A percentile compares a stretch with the other conserved stretches of the same genome.
Evolutionary conservation across 2,113 vertebrate species (phyloP).

Genomic region (Silurus meridionalis): DNA sequence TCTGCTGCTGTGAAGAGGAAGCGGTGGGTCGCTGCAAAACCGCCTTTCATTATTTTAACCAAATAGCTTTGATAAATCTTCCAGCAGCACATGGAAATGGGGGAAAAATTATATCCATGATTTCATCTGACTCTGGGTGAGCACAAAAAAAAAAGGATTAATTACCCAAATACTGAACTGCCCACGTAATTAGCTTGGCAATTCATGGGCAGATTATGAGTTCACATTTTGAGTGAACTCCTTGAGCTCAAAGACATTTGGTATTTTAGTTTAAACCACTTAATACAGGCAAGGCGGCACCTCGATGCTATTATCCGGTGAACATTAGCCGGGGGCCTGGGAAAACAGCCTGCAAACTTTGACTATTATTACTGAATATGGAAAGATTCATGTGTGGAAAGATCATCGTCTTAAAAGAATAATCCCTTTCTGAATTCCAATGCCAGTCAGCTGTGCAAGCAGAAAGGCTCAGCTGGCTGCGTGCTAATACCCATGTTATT

Average conservation of each 20-base stretch:
- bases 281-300: neutral
- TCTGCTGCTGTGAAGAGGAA: neutral
- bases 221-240: neutral
- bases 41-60: neutral
- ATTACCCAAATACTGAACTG: constrained; percentile 16
- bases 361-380: neutral
- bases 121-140: constrained; percentile 17
- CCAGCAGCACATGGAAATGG: neutral
- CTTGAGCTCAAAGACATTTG: constrained; percentile 21
- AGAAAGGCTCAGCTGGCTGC: neutral
- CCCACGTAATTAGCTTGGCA: constrained; percentile 12
- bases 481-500: constrained; percentile 14
- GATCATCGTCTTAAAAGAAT: neutral
- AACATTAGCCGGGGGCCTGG: neutral
- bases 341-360: constrained; percentile 15
- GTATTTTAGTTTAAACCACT: neutral
- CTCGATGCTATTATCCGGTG: neutral
- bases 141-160: constrained; percentile 1
- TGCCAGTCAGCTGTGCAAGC: constrained; percentile 3
- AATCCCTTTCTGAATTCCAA: neutral
- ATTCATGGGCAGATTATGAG: constrained; percentile 3
- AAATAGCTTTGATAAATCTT: constrained; percentile 2
- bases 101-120: neutral
- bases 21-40: neutral
- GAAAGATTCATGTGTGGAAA: neutral